Conservation (phyloP, 1,140 invertebrate species). For the Sinella curviseta region DNA sequence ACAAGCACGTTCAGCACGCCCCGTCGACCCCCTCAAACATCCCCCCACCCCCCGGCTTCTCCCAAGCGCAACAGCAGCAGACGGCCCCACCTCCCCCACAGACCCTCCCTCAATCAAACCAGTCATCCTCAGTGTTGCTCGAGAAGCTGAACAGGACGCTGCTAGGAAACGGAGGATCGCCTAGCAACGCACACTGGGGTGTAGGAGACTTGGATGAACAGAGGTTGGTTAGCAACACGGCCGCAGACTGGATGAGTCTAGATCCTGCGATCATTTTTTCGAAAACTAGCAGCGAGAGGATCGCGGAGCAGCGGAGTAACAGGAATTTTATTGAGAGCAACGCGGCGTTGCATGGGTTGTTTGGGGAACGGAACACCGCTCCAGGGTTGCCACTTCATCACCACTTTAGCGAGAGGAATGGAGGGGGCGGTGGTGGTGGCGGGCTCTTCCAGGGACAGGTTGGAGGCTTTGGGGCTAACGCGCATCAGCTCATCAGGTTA, state of each 20-base stretch:
- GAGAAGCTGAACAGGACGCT: not conserved
- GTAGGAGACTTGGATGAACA: not conserved
- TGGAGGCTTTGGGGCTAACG: too few species aligned
- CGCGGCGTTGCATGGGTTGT: too few species aligned
- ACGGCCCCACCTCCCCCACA: not conserved
- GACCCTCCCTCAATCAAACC: not conserved
- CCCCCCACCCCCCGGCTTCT: conserved; percentile 9
- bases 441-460: too few species aligned
- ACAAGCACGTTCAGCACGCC: conserved; percentile 11
- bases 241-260: conserved; percentile 75
- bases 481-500: too few species aligned
- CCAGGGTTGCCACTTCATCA: not conserved
- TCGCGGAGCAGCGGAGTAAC: conserved; percentile 50
- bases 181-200: not conserved
- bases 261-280: conserved; percentile 83
- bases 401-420: not conserved
- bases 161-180: not conserved
- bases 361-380: not conserved
- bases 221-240: not conserved
- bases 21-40: not conserved
- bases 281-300: conserved; percentile 26
- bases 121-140: not conserved
- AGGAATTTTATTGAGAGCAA: not conserved
- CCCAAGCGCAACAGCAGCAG: not conserved
- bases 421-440: too few species aligned